Evolutionary conservation across 35 echinoderm and acorn worm species (phyloP).

Genomic region (Apostichopus californicus): DNA sequence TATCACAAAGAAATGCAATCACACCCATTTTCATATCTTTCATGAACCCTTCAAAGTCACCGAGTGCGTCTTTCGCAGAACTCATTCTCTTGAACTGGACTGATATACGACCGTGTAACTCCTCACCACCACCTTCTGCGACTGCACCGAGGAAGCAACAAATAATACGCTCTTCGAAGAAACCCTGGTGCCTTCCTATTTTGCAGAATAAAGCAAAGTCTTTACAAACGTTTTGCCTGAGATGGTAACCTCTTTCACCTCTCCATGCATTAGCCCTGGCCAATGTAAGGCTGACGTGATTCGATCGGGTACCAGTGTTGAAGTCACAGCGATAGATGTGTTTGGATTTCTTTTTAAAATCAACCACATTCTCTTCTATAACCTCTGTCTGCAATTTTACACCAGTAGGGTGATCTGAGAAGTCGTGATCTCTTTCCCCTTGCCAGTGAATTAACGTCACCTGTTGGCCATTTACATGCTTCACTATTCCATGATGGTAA

Average conservation of each 20-base stretch:
- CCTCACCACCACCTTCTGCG: background rate
- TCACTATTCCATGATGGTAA: constrained; percentile 3
- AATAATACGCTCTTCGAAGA: background rate
- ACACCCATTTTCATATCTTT: background rate
- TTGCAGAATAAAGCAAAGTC: constrained; percentile 7
- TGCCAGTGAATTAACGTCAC: constrained; percentile 8
- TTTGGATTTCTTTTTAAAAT: background rate
- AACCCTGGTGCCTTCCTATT: background rate
- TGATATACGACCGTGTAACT: background rate
- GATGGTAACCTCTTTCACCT: background rate
- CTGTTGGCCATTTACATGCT: background rate
- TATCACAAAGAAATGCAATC: background rate
- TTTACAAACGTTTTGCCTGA: background rate
- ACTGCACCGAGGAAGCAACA: background rate
- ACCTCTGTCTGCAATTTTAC: background rate
- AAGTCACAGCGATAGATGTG: background rate
- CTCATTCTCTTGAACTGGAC: background rate
- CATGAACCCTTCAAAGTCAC: background rate
- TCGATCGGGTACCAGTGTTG: background rate
- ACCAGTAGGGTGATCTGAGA: background rate
- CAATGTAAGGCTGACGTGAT: background rate
- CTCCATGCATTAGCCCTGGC: constrained; percentile 3
- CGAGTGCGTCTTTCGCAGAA: background rate
- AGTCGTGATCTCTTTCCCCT: background rate
- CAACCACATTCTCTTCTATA: background rate